Evolutionary conservation across 2,797 vertebrate genomes (phyloP).

Genomic region (Lagorchestes hirsutus): DNA sequence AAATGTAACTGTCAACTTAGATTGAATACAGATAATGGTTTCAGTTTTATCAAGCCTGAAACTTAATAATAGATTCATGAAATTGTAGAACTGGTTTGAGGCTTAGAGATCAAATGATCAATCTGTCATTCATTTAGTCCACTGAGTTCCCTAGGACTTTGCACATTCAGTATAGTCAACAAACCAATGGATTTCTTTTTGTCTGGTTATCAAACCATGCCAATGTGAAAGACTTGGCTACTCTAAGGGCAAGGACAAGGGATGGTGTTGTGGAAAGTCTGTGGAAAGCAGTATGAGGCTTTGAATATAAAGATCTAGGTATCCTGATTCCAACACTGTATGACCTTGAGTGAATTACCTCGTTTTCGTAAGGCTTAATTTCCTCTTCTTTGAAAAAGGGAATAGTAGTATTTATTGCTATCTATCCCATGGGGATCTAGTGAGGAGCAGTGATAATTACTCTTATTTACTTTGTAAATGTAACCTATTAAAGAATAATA

Average conservation of each 20-base stretch:
- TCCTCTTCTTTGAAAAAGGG: background rate
- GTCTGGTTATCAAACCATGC: background rate
- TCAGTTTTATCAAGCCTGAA: background rate
- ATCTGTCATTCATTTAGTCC: background rate
- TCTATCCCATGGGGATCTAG: background rate
- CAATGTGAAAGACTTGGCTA: background rate
- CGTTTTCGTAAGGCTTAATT: background rate
- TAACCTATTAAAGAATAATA: background rate
- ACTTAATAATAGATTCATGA: background rate
- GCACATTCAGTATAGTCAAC: background rate
- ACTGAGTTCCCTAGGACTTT: background rate
- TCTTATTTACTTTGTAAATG: background rate
- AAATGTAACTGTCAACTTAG: slow-evolving; percentile 27
- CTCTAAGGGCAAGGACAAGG: background rate
- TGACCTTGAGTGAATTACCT: background rate
- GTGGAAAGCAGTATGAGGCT: no score
- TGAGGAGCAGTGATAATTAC: background rate
- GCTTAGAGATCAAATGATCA: background rate
- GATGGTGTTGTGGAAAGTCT: background rate
- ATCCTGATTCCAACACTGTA: background rate
- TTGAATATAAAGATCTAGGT: background rate
- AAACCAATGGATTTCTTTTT: background rate
- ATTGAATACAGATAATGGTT: slow-evolving; percentile 10
- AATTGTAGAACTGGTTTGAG: background rate
- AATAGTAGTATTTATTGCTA: background rate